These are phyloP conservation scores for Rhyzopertha dominica DNA, from an alignment of 1,140 invertebrate genomes.

Conservation along the genomic window DNA sequence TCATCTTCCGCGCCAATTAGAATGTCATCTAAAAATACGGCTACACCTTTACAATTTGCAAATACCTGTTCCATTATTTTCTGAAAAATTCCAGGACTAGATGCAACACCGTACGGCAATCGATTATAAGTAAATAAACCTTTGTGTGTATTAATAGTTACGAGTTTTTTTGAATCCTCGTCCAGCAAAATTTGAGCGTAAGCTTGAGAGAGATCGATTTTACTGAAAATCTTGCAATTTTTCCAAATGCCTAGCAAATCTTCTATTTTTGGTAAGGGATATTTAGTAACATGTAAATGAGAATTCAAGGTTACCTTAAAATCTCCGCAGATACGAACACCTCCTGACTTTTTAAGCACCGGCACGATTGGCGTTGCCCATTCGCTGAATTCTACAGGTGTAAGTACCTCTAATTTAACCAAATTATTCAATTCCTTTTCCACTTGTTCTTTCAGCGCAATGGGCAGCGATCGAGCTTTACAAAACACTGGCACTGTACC, in stretches of 20 bases:
- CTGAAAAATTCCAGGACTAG: constrained; percentile 39
- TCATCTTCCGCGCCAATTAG: constrained; percentile 27
- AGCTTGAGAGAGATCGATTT: constrained; percentile 21
- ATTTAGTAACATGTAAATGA: constrained; percentile 34
- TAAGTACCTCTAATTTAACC: background rate
- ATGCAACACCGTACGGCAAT: constrained; percentile 36
- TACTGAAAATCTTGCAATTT: too few species aligned
- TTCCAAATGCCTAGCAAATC: too few species aligned
- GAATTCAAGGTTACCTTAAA: constrained; percentile 45
- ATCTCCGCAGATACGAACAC: constrained; percentile 47
- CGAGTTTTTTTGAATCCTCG: constrained; percentile 30
- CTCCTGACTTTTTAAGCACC: constrained; percentile 46
- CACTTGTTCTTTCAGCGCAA: constrained; percentile 28
- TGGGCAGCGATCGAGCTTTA: constrained; percentile 19
- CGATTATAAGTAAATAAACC: constrained; percentile 38
- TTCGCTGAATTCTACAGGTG: constrained; percentile 12
- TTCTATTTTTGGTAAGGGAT: constrained; percentile 38
- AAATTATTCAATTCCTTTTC: constrained; percentile 27
- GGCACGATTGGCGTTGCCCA: constrained; percentile 43
- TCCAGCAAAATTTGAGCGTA: constrained; percentile 42
- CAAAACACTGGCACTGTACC: constrained; percentile 4
- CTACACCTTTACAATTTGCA: constrained; percentile 21
- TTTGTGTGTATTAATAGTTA: constrained; percentile 42
- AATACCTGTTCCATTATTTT: constrained; percentile 34
- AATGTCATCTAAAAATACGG: constrained; percentile 41